Evolutionary conservation across 2,888 invertebrate genomes (phyloP), one percentile per base, ranked within the genome.

Genomic region (Diogma glabrata): DNA sequence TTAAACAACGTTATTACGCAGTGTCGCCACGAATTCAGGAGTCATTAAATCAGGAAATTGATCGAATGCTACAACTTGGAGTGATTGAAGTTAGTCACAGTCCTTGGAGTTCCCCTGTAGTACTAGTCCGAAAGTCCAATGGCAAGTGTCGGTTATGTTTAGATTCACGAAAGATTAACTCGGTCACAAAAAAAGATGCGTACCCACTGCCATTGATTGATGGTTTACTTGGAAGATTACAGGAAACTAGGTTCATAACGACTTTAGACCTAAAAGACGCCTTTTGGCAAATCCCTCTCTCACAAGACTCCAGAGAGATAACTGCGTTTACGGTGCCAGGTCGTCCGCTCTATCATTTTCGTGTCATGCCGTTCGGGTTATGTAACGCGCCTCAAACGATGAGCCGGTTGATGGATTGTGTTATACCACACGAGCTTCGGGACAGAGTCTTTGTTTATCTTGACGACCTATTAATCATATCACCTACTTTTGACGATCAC

Each of bases 131-230:
- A 4, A 63, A 62, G 46, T 54, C 57, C 2, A 51, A 57, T 5
- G 59, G 58, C 0, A 58, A 56, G 16, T 56, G 56, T 22, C 51
- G 62, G 0, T 57, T 63, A 3, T 62, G 62, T 24, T 51, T 64
- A 0, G 63, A 63, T 38, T 60, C 57, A n/a, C 36, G 64, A 3
- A 58, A 60, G 48, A 51, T 64, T 0, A 65, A 65, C 30, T 16
- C 20, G 0, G 59, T 61, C 0, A 61, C 61, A 59, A 23, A 55
- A 57, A 55, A 57, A 19, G 58, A 60, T 48, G 59, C 59, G 1
- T 61, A 61, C 45, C 60, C 59, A 1, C 24, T 61, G 0, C 63
- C 55, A 3, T 40, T 46, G 8, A 59, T 61, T 28, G 47, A 54
- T 6, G 53, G 54, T 9, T 57, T 63, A 1, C 49, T 63, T 10